Percentiles rank a stretch among this genome's conserved stretches.
phyloP scores from a whole-genome alignment of 2,888 invertebrate species.

The Cryptocheilus praepositus region DNA sequence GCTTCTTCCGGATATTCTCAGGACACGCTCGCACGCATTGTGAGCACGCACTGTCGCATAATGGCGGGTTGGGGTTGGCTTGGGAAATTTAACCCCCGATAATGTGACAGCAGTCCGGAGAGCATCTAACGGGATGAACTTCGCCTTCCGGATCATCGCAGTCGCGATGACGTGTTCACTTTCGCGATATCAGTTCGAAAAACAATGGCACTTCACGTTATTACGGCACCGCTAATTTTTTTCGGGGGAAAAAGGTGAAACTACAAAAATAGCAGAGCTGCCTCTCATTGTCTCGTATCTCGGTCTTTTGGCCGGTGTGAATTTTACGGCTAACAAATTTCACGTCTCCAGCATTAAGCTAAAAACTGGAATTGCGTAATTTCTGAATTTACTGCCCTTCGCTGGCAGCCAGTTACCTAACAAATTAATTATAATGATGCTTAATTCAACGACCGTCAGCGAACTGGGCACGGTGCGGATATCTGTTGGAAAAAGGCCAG shows the following conservation, averaged over 20 bases:
- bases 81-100: not conserved
- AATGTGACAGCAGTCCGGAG: slow-evolving; percentile 38
- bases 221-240: too few relatives aligned
- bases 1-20: slow-evolving; percentile 8
- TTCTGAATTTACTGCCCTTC: not conserved
- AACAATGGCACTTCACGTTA: too few relatives aligned
- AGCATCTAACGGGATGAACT: slow-evolving; percentile 15
- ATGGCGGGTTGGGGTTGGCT: not conserved
- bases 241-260: not conserved
- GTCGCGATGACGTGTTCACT: too few relatives aligned
- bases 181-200: too few relatives aligned
- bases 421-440: slow-evolving; percentile 1
- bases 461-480: slow-evolving; percentile 1
- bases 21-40: slow-evolving; percentile 15
- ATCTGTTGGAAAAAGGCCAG: slow-evolving; percentile 17
- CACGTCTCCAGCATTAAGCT: not conserved
- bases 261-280: too few relatives aligned
- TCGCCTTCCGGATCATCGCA: slow-evolving; percentile 4
- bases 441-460: not conserved
- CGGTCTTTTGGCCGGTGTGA: too few relatives aligned
- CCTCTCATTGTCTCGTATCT: too few relatives aligned
- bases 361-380: not conserved
- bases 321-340: too few relatives aligned
- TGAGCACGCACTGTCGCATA: slow-evolving; percentile 24
- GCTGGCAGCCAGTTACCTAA: not conserved